phyloP scores from a whole-genome alignment of 2,797 vertebrate genomes.

The Thripadectes ignobilis region DNA sequence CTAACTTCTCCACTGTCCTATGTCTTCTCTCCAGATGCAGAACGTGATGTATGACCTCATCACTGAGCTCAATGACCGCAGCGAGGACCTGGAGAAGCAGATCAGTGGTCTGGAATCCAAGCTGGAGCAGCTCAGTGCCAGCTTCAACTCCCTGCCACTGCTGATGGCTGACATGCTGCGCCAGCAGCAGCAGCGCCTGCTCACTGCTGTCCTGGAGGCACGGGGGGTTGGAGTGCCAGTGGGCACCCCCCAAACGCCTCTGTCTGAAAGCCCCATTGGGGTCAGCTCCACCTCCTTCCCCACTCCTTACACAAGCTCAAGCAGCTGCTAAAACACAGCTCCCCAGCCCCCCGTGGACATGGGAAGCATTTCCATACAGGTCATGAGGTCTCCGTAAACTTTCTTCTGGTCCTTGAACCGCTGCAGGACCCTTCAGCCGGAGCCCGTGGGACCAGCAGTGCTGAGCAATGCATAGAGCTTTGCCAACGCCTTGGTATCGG shows the following conservation, averaged over 20 bases:
- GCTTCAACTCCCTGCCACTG: constrained; percentile 76
- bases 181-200: constrained; percentile 82
- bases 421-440: constrained; percentile 29
- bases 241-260: constrained; percentile 72
- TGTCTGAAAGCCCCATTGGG: constrained; percentile 79
- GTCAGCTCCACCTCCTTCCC: constrained; percentile 82
- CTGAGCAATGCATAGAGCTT: constrained; percentile 48
- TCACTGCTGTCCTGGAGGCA: constrained; percentile 71
- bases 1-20: background rate
- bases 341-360: constrained; percentile 2
- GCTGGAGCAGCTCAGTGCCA: constrained; percentile 77
- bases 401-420: constrained; percentile 22
- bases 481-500: constrained; percentile 68
- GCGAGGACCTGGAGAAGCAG: constrained; percentile 82
- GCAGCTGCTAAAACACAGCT: constrained; percentile 77
- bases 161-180: constrained; percentile 77
- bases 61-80: constrained; percentile 69
- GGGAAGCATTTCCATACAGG: constrained; percentile 40
- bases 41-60: constrained; percentile 76
- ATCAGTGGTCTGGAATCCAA: constrained; percentile 79
- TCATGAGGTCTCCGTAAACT: constrained; percentile 59
- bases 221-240: constrained; percentile 62
- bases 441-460: constrained; percentile 23
- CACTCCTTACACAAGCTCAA: constrained; percentile 82
- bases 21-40: constrained; percentile 74